These are phyloP conservation scores for Drosophila fungiperda DNA, from an alignment of 2,888 invertebrate species.

Conservation along the genomic window DNA sequence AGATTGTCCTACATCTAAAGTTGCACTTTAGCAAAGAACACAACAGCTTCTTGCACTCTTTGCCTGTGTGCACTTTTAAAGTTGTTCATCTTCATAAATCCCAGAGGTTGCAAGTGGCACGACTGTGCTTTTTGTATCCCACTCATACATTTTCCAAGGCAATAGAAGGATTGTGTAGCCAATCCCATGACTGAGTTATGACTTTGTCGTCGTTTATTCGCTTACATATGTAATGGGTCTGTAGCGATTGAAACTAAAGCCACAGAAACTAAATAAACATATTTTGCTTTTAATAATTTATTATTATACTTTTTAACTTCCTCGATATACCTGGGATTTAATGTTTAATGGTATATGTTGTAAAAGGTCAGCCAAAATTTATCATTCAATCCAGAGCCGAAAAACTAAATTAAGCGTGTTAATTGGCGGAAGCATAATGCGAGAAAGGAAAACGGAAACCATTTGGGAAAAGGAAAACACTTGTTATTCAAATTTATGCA, in stretches of 20 bases:
- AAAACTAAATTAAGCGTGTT: background rate
- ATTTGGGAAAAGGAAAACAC: slow-evolving; percentile 11
- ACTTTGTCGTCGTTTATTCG: background rate
- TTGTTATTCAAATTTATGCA: slow-evolving; percentile 11
- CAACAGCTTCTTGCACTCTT: background rate
- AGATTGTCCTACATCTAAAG: slow-evolving; percentile 20
- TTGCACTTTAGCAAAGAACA: slow-evolving; percentile 26
- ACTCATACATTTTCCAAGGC: slow-evolving; percentile 34
- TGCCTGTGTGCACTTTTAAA: slow-evolving; percentile 31
- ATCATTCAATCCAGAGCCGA: background rate
- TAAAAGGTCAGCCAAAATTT: background rate
- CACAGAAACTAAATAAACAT: background rate
- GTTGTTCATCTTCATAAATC: slow-evolving; percentile 31
- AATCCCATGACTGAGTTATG: slow-evolving; percentile 12
- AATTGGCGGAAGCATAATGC: background rate
- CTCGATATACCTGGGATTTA: background rate
- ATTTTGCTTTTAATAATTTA: background rate
- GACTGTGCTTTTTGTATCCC: slow-evolving; percentile 21
- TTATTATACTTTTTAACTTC: background rate
- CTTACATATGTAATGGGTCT: slow-evolving; percentile 24
- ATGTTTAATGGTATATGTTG: background rate
- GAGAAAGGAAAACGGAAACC: slow-evolving; percentile 31
- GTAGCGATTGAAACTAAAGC: background rate
- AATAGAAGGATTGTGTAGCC: slow-evolving; percentile 26
- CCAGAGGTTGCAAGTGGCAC: slow-evolving; percentile 24